Base-by-base conservation (phyloP, 23 tunicate species). In the Aplidium turbinatum region DNA sequence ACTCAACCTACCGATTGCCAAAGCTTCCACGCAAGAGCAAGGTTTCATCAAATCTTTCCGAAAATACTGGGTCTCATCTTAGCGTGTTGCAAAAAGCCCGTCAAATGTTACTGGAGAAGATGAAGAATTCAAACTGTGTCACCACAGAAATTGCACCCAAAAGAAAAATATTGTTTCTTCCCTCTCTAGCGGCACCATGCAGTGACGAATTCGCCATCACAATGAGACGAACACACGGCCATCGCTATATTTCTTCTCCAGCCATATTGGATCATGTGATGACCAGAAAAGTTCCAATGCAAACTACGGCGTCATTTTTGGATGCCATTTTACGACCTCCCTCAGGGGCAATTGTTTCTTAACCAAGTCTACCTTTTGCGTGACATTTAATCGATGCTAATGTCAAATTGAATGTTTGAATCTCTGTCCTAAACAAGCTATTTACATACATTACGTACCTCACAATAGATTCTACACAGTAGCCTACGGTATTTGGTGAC, bases 251-350 rank as follows among this genome's bases (percentile, higher is more conserved):
- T 28, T 72, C 87, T 1, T 68, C 87, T 3, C 79, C 87, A 9
- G 76, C 19, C 23, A 64, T 81, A 3, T 48, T 81, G 29, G 74
- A 81, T 58, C 87, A 81, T 45, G 87, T 62, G 66, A 34, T 72
- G 24, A 33, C 31, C 1, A 62, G 57, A 21, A 63, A 63, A 52
- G 79, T 61, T 2, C 87, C 87, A 26, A 5, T 24, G 33, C 29
- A 47, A 47, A 63, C 56, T 19, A 71, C 87, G 4, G 78, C 78
- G 3, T 28, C 62, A 35, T 55, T 81, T 3, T 31, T 81, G 33
- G 87, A 81, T 73, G 77, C 87, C 4, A 63, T 81, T 45, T 13
- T 72, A 23, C 78, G 87, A 27, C 87, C 87, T 7, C 87, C 87
- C 21, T 78, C 83, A 4, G 47, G 35, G 47, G 58, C 76, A 35